phyloP scores from a whole-genome alignment of 2,797 vertebrate species.

The Platyrinchus mystaceus region DNA sequence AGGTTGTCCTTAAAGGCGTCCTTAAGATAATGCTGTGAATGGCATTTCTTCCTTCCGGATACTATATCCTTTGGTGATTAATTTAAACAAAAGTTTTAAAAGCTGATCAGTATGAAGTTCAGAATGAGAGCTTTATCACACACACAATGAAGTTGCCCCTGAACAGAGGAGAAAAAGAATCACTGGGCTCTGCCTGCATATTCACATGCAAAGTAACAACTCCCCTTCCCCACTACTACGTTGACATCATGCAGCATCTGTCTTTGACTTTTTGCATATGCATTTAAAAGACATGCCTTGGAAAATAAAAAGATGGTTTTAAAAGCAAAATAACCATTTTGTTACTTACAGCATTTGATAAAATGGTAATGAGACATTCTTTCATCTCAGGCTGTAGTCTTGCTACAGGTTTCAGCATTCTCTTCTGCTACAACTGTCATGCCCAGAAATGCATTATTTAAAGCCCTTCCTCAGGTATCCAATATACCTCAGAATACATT shows the following conservation, averaged over 20 bases:
- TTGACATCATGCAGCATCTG: constrained; percentile 43
- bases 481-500: constrained; percentile 70
- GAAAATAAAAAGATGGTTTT: neutral
- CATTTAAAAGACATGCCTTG: constrained; percentile 31
- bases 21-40: neutral
- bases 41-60: neutral
- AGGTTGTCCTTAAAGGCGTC: neutral
- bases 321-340: constrained; percentile 37
- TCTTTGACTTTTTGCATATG: constrained; percentile 33
- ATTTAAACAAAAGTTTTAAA: constrained; percentile 31
- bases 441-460: constrained; percentile 84
- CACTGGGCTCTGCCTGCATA: neutral
- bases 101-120: neutral
- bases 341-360: constrained; percentile 98
- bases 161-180: constrained; percentile 20
- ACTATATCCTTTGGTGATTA: neutral
- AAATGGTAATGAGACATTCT: constrained; percentile 97
- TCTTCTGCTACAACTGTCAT: constrained; percentile 66
- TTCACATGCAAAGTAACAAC: constrained; percentile 58
- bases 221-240: neutral
- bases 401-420: constrained; percentile 79
- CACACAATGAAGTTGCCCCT: constrained; percentile 20
- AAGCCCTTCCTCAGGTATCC: constrained; percentile 81
- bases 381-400: constrained; percentile 71
- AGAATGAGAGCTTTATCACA: neutral